Percentiles rank a stretch among this genome's conserved stretches.
These are phyloP conservation scores for Rissa tridactyla DNA, from an alignment of 2,113 vertebrate species.

Conservation along the genomic window DNA sequence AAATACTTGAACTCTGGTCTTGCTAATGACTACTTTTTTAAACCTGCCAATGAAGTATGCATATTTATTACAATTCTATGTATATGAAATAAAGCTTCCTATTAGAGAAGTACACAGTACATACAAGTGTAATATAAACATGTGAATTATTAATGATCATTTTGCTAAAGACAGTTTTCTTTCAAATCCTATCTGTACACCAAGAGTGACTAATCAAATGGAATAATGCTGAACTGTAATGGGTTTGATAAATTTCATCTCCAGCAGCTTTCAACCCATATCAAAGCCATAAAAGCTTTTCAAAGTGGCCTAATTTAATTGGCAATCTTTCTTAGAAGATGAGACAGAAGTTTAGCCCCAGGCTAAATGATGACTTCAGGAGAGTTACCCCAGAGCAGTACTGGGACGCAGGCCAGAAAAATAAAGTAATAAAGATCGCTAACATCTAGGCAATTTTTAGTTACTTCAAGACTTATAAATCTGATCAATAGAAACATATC, in stretches of 20 bases:
- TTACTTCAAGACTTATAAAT: not conserved
- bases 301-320: conserved; percentile 67
- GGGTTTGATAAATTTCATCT: conserved; percentile 51
- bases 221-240: conserved; percentile 51
- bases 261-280: conserved; percentile 61
- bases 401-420: not conserved
- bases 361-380: not conserved
- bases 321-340: conserved; percentile 7
- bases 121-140: not conserved
- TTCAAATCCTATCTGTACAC: conserved; percentile 22
- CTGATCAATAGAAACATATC: not conserved
- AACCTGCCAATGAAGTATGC: not conserved
- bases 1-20: not conserved
- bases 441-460: not conserved
- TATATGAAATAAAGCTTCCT: not conserved
- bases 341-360: not conserved
- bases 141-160: not conserved
- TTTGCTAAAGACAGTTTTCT: conserved; percentile 5
- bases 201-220: conserved; percentile 41
- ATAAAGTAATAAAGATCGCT: not conserved
- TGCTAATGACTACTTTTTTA: not conserved
- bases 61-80: not conserved
- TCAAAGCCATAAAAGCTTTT: conserved; percentile 73
- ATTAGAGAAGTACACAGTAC: not conserved
- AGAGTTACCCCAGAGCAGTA: conserved; percentile 13